Percentiles rank a stretch among this genome's conserved stretches.
Evolutionary conservation across 2,888 invertebrate species (phyloP).

Genomic region (Apamea epomidion): DNA sequence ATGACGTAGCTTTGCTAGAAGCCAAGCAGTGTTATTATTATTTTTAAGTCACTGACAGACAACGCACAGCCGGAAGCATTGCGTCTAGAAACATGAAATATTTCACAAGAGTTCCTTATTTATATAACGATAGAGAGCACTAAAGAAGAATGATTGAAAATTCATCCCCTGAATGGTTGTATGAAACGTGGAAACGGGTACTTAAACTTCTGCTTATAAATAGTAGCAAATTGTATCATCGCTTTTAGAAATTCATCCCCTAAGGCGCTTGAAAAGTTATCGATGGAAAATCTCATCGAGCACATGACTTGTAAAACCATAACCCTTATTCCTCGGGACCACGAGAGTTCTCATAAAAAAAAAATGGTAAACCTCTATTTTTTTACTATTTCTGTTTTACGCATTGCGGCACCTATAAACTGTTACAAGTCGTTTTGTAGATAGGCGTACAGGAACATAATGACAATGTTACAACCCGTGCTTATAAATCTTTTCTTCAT

Average conservation of each 20-base stretch:
- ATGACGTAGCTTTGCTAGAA: background rate
- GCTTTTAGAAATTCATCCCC: background rate
- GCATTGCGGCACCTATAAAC: constrained; percentile 54
- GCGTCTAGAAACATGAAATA: background rate
- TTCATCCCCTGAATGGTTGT: background rate
- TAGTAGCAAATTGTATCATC: background rate
- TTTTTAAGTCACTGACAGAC: background rate
- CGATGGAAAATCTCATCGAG: background rate
- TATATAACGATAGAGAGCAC: background rate
- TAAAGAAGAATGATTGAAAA: background rate
- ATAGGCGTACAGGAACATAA: constrained; percentile 16
- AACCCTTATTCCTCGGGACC: background rate
- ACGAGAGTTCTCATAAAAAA: background rate
- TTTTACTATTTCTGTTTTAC: constrained; percentile 28
- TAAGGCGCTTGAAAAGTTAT: background rate
- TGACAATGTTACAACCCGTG: background rate
- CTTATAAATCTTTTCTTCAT: constrained; percentile 30
- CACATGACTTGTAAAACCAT: background rate
- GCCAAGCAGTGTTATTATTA: background rate
- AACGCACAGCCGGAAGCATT: background rate
- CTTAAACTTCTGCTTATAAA: background rate
- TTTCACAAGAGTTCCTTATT: background rate
- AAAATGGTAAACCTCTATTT: background rate
- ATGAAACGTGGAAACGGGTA: background rate
- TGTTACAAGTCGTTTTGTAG: constrained; percentile 8